Percentiles rank a stretch among this genome's conserved stretches.
phyloP scores from a whole-genome alignment of 2,888 invertebrate genomes.

The Globia sparganii region DNA sequence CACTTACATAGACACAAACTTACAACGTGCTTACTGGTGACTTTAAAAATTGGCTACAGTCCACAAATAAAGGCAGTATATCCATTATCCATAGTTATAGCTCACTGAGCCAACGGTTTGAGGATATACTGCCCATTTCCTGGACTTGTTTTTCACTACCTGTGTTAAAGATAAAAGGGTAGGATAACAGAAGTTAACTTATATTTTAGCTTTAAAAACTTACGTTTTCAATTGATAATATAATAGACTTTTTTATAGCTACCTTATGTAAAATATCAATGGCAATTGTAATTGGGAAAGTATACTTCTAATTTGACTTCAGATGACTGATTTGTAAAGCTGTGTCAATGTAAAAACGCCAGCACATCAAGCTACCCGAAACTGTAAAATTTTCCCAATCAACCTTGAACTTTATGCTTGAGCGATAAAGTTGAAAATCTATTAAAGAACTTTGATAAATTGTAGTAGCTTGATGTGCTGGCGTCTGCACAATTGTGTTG shows the following conservation, averaged over 20 bases:
- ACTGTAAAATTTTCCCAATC: no score
- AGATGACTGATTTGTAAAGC: no score
- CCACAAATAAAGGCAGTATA: conserved; percentile 44
- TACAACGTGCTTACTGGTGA: conserved; percentile 26
- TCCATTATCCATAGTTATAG: conserved; percentile 46
- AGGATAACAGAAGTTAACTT: not conserved
- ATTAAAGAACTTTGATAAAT: no score
- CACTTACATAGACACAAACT: conserved; percentile 15
- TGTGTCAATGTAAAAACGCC: no score
- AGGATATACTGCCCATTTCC: conserved; percentile 57
- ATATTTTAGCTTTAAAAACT: not conserved
- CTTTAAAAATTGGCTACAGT: conserved; percentile 50
- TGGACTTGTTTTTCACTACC: conserved; percentile 59
- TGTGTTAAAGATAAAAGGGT: conserved; percentile 20
- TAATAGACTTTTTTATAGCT: not conserved
- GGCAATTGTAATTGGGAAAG: not conserved
- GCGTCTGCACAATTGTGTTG: no score
- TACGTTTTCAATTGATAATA: not conserved
- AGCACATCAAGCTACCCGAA: no score
- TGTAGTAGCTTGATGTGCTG: no score
- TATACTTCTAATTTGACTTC: no score
- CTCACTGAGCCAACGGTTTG: conserved; percentile 35
- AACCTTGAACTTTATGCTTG: no score
- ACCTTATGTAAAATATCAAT: not conserved
- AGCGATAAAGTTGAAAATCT: no score